Evolutionary conservation across 2,113 vertebrate genomes (phyloP), one percentile per base, ranked within the genome.

Genomic region (Stigmatopora argus): DNA sequence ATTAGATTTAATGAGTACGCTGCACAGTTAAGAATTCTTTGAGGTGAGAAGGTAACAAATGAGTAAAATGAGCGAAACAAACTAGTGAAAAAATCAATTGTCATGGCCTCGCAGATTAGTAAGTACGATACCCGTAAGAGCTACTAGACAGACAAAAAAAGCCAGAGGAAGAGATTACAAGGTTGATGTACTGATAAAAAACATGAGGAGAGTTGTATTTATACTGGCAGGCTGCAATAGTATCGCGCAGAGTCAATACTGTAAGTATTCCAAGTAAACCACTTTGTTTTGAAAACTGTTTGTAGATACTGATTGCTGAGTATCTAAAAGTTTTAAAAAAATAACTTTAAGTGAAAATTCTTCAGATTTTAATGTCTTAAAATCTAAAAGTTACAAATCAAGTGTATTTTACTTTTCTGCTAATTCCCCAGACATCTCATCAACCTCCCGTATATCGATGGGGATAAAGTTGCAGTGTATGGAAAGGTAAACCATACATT

Each of bases 391-490:
- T 59, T 4, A 11, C 8, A 19, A 38, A 47, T 62, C 5, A 49
- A 7, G 13, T 35, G 21, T 11, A 31, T 18, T 23, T 44, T 18
- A 35, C 18, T 62, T 4, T 3, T 9, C 59, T 60, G 57, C 7
- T 70, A 7, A 35, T 49, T 48, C 68, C 38, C 4, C 73, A 91
- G 90, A 67, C 73, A 84, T 64, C 78, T 91, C 61, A 17, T 78
- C 46, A 69, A 76, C 45, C 78, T 88, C 1, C 83, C 86, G 0
- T 90, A 86, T 47, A 45, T 91, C 0, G 87, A 90, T 66, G 70
- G 49, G 7, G 84, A 15, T 62, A 87, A 69, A 76, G 78, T 89
- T 45, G 89, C 86, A 23, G 86, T 91, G 60, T 90, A 88, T 71
- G 90, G 90, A 44, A 88, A 90, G 83, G 90, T 91, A 81, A 67